These are phyloP conservation scores for Murina feae DNA, from an alignment of 2,113 vertebrate species.

Conservation along the genomic window DNA sequence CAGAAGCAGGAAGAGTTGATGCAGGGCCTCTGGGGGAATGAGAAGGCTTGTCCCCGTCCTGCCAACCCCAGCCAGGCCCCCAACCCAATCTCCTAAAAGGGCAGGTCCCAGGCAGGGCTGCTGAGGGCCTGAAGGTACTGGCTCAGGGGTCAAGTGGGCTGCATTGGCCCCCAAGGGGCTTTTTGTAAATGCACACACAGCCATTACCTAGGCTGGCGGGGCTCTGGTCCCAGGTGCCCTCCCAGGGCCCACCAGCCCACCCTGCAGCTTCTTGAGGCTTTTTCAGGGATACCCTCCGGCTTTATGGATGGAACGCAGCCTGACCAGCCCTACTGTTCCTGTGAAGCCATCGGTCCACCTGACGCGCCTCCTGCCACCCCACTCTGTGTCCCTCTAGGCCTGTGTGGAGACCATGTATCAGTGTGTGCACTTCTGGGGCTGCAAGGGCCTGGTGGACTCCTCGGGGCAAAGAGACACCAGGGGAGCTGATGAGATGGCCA, in stretches of 20 bases:
- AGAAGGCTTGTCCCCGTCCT: background rate
- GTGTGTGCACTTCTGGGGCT: constrained; percentile 67
- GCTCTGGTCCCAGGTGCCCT: background rate
- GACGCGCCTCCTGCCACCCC: background rate
- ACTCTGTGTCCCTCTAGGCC: constrained; percentile 23
- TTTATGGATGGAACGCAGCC: rapidly evolving
- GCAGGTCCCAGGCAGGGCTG: background rate
- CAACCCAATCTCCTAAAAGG: background rate
- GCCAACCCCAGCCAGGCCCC: background rate
- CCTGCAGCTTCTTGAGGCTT: background rate
- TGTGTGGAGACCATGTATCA: constrained; percentile 54
- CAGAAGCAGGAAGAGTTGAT: background rate
- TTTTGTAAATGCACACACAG: too few relatives aligned
- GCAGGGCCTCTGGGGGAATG: background rate
- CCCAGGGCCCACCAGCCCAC: background rate
- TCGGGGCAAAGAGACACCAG: background rate
- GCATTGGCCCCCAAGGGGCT: background rate
- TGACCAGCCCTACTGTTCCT: rapidly evolving
- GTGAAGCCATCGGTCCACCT: rapidly evolving
- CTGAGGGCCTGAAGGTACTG: background rate
- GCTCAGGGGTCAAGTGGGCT: background rate
- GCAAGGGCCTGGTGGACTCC: constrained; percentile 36
- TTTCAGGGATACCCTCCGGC: background rate
- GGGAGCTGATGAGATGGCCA: background rate
- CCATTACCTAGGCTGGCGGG: background rate